Evolutionary conservation across 2,113 vertebrate genomes (phyloP).

Genomic region (Phocoena sinus): DNA sequence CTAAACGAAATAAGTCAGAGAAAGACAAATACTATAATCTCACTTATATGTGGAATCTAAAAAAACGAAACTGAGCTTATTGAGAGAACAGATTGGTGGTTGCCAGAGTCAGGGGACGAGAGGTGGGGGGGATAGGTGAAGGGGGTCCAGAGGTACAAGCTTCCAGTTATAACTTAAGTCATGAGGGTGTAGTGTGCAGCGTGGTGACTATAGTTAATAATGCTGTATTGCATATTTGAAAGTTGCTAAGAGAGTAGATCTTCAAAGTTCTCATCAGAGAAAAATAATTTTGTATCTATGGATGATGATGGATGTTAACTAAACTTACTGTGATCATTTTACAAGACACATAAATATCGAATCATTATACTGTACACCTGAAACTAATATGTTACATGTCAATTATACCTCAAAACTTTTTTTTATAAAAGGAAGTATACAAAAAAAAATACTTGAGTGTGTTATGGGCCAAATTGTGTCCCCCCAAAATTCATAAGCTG

Average conservation of each 20-base stretch:
- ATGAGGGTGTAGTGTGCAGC: background rate
- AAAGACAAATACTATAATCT: background rate
- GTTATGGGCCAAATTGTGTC: background rate
- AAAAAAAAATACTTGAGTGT: background rate
- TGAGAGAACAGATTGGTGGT: background rate
- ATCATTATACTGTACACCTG: background rate
- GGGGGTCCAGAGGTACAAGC: background rate
- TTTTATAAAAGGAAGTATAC: background rate
- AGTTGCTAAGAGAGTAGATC: background rate
- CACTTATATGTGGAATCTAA: background rate
- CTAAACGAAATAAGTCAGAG: background rate
- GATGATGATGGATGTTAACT: background rate
- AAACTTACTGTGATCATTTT: background rate
- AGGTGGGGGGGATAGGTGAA: background rate
- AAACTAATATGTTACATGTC: background rate
- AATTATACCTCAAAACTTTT: background rate
- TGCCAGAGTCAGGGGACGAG: background rate
- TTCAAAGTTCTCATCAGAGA: background rate
- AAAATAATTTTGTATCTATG: background rate
- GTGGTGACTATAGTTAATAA: background rate
- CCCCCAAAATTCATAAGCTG: background rate
- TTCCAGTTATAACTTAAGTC: background rate
- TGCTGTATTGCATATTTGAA: background rate
- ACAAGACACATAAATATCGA: background rate
- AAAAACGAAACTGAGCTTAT: background rate